These are phyloP conservation scores for Bos javanicus DNA, from an alignment of 2,113 vertebrate genomes.

Conservation along the genomic window DNA sequence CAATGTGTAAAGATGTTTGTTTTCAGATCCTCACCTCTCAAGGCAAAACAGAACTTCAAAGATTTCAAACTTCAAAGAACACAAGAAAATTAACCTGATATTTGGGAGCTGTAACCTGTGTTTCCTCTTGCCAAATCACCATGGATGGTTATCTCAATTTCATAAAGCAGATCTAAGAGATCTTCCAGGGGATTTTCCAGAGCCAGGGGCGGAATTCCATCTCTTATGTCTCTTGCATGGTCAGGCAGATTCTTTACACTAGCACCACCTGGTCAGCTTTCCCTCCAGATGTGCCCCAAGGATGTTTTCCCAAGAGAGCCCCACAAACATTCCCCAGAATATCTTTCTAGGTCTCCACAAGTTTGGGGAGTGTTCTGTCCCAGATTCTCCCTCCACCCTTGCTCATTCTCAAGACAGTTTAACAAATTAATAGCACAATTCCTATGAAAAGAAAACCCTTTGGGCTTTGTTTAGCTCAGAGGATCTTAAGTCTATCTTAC, in stretches of 20 bases:
- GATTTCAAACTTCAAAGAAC: background rate
- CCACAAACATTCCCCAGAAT: background rate
- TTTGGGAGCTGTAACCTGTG: background rate
- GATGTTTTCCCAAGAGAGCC: background rate
- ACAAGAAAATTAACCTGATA: background rate
- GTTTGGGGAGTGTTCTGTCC: background rate
- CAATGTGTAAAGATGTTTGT: background rate
- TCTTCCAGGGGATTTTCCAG: background rate
- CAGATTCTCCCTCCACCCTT: background rate
- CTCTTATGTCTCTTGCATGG: background rate
- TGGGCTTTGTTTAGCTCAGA: background rate
- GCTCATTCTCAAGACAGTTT: background rate
- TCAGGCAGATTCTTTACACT: background rate
- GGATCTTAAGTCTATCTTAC: background rate
- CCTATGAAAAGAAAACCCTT: background rate
- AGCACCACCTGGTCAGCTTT: background rate
- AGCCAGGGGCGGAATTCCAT: background rate
- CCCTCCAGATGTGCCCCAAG: background rate
- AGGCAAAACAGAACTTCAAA: background rate
- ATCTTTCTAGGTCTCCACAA: background rate
- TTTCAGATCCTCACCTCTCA: background rate
- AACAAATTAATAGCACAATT: background rate
- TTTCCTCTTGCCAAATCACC: background rate
- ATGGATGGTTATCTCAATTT: background rate
- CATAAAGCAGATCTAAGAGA: background rate